Evolutionary conservation across 2,888 invertebrate species (phyloP).

Genomic region (Euplagia quadripunctaria): DNA sequence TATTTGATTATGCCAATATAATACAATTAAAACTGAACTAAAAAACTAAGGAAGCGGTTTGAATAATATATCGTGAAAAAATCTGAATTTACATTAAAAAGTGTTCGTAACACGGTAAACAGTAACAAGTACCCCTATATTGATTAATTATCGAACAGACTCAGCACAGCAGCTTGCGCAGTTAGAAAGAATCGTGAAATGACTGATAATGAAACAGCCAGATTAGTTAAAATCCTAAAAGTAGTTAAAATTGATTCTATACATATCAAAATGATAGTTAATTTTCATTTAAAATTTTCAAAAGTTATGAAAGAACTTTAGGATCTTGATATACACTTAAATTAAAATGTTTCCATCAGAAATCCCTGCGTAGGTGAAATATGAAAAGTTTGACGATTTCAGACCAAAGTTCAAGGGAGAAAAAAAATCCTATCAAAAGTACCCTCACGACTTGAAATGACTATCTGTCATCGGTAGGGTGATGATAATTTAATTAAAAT

Average conservation of each 20-base stretch:
- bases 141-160: no score
- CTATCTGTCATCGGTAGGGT: conserved; percentile 46
- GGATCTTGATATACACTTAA: conserved; percentile 1
- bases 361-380: conserved; percentile 40
- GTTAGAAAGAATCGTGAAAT: no score
- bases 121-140: no score
- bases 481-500: background rate
- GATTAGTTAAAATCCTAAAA: no score
- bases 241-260: no score
- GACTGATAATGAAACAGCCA: no score
- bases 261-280: no score
- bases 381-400: conserved; percentile 48
- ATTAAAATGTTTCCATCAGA: conserved; percentile 19
- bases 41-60: background rate
- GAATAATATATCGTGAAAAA: background rate
- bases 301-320: background rate
- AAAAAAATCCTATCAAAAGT: conserved; percentile 45
- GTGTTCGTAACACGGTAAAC: no score
- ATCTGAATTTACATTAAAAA: no score
- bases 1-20: background rate
- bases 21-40: background rate
- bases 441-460: conserved; percentile 29
- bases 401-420: conserved; percentile 28
- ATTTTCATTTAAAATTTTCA: no score
- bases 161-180: no score